Evolutionary conservation across 2,888 invertebrate species (phyloP), one percentile per base, ranked within the genome.

Genomic region (Strigamia transsilvanica): DNA sequence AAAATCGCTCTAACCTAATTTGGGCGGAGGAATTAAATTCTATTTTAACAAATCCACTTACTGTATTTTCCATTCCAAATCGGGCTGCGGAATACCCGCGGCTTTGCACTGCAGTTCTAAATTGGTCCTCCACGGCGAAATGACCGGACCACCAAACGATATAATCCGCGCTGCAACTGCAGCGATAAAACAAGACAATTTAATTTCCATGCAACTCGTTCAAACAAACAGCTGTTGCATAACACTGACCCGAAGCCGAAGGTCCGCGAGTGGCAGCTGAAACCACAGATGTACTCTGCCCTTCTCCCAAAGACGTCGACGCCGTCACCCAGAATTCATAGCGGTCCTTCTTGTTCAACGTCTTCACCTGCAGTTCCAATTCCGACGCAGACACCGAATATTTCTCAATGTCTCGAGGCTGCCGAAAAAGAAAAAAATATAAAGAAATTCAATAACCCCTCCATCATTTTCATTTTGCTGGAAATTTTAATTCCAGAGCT

Each of bases 51-150:
- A 23, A 41, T 41, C 13, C 23, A 46, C 81, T 81, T 73, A 81
- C 81, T 66, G 66, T 38, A 81, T 73, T 73, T 73, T 81, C 81
- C 81, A 81, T 73, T 61, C 80, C 27, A 46, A 27, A 56, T 80
- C 80, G 27, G 81, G 81, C 18, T 34, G 73, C 18, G 81, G 81
- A 23, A 81, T 81, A 13, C 81, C 81, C 21, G 73, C 81, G 9
- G 81, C 81, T 73, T 73, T 81, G 73, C 81, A 81, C 18, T 38
- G 73, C 27, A 81, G 23, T 38, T 81, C 73, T 12, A 81, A 38
- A 41, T 34, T 66, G 34, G 81, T 81, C 41, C 41, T 66, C 81
- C 81, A 81, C n/a, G 81, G 73, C 18, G 81, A 32, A 27, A 34
- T 34, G 23, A 73, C 73, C n/a, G 23, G 18, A 32, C 38, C 73